Conservation (phyloP, 2,888 invertebrate species). For the Meiosimyza platycephala region DNA sequence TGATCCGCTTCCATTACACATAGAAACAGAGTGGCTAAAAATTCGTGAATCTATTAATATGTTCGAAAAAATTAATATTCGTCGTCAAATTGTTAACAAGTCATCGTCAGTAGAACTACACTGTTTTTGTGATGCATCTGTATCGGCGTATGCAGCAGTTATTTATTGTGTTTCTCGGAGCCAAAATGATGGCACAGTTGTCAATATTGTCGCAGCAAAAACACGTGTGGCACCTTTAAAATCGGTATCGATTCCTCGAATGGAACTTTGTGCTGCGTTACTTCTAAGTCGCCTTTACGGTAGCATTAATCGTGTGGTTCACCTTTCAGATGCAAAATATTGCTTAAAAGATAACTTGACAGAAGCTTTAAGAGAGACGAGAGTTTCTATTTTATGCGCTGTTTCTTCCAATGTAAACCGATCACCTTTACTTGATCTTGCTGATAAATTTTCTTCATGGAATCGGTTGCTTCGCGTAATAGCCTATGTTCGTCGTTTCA, state of each 20-base stretch:
- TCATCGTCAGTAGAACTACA: not conserved
- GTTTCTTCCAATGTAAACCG: not conserved
- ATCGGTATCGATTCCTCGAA: constrained; percentile 6
- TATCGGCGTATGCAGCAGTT: constrained; percentile 5
- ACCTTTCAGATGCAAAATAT: not conserved
- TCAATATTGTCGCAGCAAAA: constrained; percentile 15
- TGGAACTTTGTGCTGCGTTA: constrained; percentile 22
- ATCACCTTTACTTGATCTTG: not conserved
- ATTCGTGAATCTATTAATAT: constrained; percentile 18
- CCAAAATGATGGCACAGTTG: not conserved
- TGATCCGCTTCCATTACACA: constrained; percentile 33
- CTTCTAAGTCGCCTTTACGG: constrained; percentile 18
- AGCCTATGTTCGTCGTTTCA: constrained; percentile 35
- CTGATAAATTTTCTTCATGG: constrained; percentile 29
- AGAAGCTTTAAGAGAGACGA: not conserved
- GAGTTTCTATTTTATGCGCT: not conserved
- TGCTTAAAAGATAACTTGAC: not conserved
- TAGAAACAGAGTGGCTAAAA: constrained; percentile 11
- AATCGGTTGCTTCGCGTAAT: constrained; percentile 28
- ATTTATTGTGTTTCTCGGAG: constrained; percentile 16
- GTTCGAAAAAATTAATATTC: constrained; percentile 18
- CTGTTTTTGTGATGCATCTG: constrained; percentile 8
- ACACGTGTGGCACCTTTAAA: constrained; percentile 15
- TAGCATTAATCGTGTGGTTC: not conserved
- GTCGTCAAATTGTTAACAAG: not conserved